A percentile compares a stretch with the other conserved stretches of the same genome.
Evolutionary conservation across 35 echinoderm and acorn worm species (phyloP).

Genomic region (Chiridota heheva): DNA sequence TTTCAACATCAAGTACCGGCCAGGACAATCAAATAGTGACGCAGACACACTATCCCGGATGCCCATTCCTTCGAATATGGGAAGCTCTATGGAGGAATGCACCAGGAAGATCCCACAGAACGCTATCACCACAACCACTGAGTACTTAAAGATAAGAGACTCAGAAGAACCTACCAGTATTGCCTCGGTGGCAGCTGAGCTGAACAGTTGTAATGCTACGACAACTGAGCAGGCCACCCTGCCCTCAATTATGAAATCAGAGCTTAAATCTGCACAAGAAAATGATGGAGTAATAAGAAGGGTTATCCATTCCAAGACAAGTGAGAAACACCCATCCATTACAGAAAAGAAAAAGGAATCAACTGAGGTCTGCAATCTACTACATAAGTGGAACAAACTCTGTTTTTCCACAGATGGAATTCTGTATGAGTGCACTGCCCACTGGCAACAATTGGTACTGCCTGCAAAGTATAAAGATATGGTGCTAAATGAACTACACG

Average conservation of each 20-base stretch:
- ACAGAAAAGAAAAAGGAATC: constrained; percentile 9
- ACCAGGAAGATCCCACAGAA: too few relatives aligned
- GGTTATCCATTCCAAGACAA: neutral
- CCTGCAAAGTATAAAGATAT: constrained; percentile 20
- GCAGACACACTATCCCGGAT: constrained; percentile 25
- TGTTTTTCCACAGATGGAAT: too few relatives aligned
- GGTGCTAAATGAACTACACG: constrained; percentile 32
- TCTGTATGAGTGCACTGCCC: too few relatives aligned
- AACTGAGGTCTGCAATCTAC: neutral
- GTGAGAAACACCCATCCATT: neutral
- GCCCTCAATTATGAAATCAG: neutral
- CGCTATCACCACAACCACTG: too few relatives aligned
- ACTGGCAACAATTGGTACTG: constrained; percentile 16
- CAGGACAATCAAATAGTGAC: constrained; percentile 10
- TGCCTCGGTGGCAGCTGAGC: too few relatives aligned
- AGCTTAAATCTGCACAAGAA: constrained; percentile 21
- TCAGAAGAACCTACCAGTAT: too few relatives aligned
- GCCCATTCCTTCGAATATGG: neutral
- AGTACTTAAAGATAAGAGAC: too few relatives aligned
- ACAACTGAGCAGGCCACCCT: too few relatives aligned
- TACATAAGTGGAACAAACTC: constrained; percentile 38
- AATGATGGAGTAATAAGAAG: constrained; percentile 23
- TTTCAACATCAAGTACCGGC: constrained; percentile 28
- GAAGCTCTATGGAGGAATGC: neutral
- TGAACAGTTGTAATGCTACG: too few relatives aligned